phyloP scores from a whole-genome alignment of 2,113 vertebrate genomes.

The Cavia porcellus region DNA sequence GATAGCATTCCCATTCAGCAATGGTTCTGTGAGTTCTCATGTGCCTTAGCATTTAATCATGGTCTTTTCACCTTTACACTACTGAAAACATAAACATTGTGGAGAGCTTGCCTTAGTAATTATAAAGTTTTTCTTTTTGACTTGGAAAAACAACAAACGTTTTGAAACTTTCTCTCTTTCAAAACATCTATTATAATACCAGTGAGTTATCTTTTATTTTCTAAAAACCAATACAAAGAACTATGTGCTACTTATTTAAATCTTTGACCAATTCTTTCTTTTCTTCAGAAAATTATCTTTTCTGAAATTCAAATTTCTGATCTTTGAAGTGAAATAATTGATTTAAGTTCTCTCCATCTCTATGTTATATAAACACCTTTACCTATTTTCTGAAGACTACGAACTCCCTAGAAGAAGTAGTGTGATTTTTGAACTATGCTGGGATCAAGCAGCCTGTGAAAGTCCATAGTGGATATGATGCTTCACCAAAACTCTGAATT shows the following conservation, averaged over 20 bases:
- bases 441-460: not conserved
- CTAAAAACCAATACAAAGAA: not conserved
- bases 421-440: not conserved
- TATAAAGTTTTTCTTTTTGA: not conserved
- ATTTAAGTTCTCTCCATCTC: not conserved
- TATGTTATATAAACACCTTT: not conserved
- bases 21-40: not conserved
- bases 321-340: not conserved
- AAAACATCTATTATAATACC: not conserved
- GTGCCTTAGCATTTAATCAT: not conserved
- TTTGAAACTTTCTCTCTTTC: not conserved
- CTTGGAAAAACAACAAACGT: not conserved
- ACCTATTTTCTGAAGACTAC: not conserved
- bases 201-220: not conserved
- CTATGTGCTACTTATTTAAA: not conserved
- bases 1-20: not conserved
- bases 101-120: not conserved
- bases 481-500: not conserved
- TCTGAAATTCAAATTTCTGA: not conserved
- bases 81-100: not conserved
- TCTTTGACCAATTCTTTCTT: not conserved
- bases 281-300: constrained; percentile 5
- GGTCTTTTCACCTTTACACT: not conserved
- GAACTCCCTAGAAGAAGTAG: not conserved
- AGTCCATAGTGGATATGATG: not conserved